Percentiles rank a stretch among this genome's conserved stretches.
Conservation (phyloP, 2,797 vertebrate genomes). For the Xenopus petersii region DNA sequence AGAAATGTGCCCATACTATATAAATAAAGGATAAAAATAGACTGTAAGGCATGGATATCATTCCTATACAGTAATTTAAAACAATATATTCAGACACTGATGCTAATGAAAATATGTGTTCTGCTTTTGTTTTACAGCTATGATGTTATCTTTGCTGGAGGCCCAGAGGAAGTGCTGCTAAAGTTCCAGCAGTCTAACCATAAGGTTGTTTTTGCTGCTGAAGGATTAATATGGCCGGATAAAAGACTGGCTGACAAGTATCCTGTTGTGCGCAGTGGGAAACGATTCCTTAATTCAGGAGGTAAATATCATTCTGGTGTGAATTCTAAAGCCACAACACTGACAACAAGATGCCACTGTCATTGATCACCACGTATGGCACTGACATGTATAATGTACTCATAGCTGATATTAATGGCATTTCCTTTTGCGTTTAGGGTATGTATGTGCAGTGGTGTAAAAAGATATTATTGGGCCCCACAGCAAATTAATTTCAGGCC, state of each 20-base stretch:
- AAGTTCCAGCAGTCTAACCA: constrained; percentile 89
- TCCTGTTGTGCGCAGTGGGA: constrained; percentile 85
- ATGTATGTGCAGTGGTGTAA: too few relatives aligned
- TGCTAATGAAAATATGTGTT: too few relatives aligned
- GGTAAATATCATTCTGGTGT: constrained; percentile 66
- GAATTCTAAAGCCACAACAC: too few relatives aligned
- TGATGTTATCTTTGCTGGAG: constrained; percentile 89
- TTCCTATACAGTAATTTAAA: too few relatives aligned
- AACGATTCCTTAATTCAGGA: constrained; percentile 94
- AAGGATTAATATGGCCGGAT: constrained; percentile 91
- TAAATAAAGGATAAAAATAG: too few relatives aligned
- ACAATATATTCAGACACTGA: too few relatives aligned
- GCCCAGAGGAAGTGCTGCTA: constrained; percentile 86
- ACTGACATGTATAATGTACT: not conserved
- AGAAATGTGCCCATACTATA: too few relatives aligned
- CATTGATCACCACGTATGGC: too few relatives aligned
- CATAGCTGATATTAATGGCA: not conserved
- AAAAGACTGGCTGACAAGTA: constrained; percentile 86
- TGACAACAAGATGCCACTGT: too few relatives aligned
- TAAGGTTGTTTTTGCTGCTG: constrained; percentile 89
- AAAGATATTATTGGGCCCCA: too few relatives aligned
- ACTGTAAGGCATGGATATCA: too few relatives aligned
- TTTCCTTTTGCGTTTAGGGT: not conserved
- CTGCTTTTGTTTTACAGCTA: constrained; percentile 70
- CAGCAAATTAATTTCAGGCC: too few relatives aligned